phyloP scores from a whole-genome alignment of 2,797 vertebrate species.

The Mus spretus region DNA sequence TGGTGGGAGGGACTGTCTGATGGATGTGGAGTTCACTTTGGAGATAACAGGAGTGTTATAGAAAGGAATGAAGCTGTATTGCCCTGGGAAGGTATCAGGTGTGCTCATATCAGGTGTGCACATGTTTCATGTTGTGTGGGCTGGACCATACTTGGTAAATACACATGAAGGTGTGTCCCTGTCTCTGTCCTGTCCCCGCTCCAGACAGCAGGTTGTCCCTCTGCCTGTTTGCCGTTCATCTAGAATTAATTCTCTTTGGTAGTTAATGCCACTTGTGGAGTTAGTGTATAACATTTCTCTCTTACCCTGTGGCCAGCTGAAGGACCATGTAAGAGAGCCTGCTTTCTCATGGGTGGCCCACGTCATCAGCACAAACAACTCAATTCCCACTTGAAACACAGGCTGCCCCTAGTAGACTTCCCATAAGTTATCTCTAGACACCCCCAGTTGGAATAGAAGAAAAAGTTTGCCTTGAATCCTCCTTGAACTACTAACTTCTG shows the following conservation, averaged over 20 bases:
- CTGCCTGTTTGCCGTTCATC: background rate
- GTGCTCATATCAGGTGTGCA: background rate
- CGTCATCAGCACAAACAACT: background rate
- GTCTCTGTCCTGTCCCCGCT: background rate
- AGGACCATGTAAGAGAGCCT: background rate
- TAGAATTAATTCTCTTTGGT: background rate
- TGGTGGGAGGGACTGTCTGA: background rate
- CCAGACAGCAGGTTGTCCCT: background rate
- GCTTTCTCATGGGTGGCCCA: background rate
- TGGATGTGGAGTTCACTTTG: background rate
- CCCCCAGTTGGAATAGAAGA: background rate
- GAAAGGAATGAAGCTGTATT: background rate
- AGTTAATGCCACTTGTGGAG: background rate
- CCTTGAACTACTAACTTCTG: background rate
- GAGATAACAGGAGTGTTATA: background rate
- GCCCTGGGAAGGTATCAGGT: background rate
- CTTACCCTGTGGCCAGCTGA: background rate
- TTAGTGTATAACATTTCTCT: background rate
- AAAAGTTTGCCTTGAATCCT: slow-evolving; percentile 38
- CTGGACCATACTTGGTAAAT: background rate
- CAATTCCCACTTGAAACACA: background rate
- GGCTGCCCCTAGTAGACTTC: background rate
- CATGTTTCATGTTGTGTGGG: background rate
- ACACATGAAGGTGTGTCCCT: background rate
- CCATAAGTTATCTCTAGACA: background rate